These are phyloP conservation scores for Enteromius trimaculatus DNA, from an alignment of 2,797 vertebrate species.

Conservation along the genomic window DNA sequence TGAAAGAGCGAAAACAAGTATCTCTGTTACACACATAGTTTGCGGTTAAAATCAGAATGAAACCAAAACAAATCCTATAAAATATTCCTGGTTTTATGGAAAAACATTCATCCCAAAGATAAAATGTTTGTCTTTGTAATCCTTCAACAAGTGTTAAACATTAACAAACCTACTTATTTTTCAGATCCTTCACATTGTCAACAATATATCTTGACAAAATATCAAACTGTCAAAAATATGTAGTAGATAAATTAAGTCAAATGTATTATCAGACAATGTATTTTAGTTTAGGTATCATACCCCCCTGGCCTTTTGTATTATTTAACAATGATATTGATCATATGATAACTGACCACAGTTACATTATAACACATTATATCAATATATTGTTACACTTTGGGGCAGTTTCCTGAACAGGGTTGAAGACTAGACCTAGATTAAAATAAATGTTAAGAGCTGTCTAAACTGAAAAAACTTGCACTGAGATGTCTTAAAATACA, in stretches of 20 bases:
- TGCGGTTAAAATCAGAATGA: background rate
- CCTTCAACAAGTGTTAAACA: background rate
- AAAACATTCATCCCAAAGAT: background rate
- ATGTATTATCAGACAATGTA: background rate
- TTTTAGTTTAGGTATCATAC: background rate
- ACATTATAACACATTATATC: background rate
- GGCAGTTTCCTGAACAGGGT: too few species aligned
- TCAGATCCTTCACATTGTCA: background rate
- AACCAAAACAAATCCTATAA: background rate
- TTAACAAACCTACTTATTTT: background rate
- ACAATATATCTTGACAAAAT: background rate
- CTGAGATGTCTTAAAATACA: too few species aligned
- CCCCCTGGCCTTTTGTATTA: background rate
- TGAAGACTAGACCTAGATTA: too few species aligned
- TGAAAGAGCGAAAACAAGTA: conserved; percentile 8
- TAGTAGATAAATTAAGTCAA: background rate
- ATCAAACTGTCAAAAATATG: background rate
- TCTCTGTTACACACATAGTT: background rate
- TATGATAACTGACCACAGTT: background rate
- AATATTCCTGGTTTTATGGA: background rate
- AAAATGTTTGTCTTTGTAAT: background rate
- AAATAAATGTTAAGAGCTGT: too few species aligned
- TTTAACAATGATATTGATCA: background rate
- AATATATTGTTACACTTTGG: background rate
- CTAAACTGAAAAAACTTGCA: too few species aligned